phyloP scores from a whole-genome alignment of 2,797 vertebrate species.

The Mus caroli region DNA sequence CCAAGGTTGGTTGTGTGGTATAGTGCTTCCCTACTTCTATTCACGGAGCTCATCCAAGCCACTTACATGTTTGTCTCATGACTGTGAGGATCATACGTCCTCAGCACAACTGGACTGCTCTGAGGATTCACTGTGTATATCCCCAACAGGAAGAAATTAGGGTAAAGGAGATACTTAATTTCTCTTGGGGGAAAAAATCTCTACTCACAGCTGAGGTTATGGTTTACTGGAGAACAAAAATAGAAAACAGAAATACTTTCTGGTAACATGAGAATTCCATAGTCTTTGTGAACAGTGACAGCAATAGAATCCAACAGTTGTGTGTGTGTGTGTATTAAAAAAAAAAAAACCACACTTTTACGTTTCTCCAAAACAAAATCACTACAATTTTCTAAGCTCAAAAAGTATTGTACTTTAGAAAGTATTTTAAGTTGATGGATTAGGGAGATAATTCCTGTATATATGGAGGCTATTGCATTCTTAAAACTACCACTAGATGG shows the following conservation, averaged over 20 bases:
- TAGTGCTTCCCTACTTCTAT: constrained; percentile 31
- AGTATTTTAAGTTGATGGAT: not conserved
- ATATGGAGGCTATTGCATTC: constrained; percentile 61
- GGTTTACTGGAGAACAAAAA: constrained; percentile 54
- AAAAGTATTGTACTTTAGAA: not conserved
- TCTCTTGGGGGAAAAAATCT: not conserved
- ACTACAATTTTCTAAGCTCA: constrained; percentile 25
- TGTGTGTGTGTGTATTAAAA: not conserved
- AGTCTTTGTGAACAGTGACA: not conserved
- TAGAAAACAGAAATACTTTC: constrained; percentile 61
- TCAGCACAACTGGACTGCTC: not conserved
- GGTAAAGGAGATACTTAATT: constrained; percentile 26
- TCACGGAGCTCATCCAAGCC: not conserved
- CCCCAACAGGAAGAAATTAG: constrained; percentile 54
- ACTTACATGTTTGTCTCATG: not conserved
- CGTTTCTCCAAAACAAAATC: constrained; percentile 60
- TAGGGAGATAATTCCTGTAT: not conserved
- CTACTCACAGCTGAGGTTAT: constrained; percentile 17
- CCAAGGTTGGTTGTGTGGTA: not conserved
- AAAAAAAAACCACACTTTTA: not conserved
- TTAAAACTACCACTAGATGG: constrained; percentile 83
- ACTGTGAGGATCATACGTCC: not conserved
- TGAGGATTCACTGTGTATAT: not conserved
- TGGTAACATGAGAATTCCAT: constrained; percentile 46
- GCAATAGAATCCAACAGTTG: constrained; percentile 36